phyloP scores from a whole-genome alignment of 2,888 invertebrate genomes.

The Coelopa pilipes region DNA sequence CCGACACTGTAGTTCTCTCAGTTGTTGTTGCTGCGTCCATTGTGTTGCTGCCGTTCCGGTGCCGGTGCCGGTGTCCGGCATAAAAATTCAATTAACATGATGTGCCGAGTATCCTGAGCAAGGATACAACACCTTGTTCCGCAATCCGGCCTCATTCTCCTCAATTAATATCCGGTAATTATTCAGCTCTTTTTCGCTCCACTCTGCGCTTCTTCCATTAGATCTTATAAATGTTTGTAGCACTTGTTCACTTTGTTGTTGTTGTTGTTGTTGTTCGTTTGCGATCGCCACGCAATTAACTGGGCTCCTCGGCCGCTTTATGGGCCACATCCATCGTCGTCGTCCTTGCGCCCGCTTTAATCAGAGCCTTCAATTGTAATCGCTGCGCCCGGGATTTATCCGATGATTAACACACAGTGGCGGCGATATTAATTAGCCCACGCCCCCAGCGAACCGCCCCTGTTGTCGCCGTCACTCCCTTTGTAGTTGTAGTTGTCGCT shows the following conservation, averaged over 20 bases:
- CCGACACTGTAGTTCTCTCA: not conserved
- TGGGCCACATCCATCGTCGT: not conserved
- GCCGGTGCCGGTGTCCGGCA: not conserved
- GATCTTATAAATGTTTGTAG: too few relatives aligned
- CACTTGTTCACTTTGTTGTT: too few relatives aligned
- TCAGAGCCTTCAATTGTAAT: not conserved
- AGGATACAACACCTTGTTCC: not conserved
- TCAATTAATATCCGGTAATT: constrained; percentile 3
- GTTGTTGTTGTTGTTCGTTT: too few relatives aligned
- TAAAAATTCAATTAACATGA: constrained; percentile 3
- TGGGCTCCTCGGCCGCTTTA: not conserved
- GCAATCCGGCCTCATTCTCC: not conserved
- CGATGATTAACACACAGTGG: not conserved
- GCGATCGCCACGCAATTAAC: not conserved
- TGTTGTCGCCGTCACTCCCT: too few relatives aligned
- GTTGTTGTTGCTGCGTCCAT: too few relatives aligned
- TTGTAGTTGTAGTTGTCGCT: too few relatives aligned
- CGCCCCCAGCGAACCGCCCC: not conserved
- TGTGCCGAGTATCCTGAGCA: not conserved
- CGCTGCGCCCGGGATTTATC: not conserved
- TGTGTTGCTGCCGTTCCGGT: not conserved
- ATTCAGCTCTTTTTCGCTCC: not conserved
- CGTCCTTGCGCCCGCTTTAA: not conserved
- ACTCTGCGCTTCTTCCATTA: too few relatives aligned
- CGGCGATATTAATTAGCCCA: not conserved